These are phyloP conservation scores for Eupithecia dodoneata DNA, from an alignment of 2,888 invertebrate species.

Conservation along the genomic window DNA sequence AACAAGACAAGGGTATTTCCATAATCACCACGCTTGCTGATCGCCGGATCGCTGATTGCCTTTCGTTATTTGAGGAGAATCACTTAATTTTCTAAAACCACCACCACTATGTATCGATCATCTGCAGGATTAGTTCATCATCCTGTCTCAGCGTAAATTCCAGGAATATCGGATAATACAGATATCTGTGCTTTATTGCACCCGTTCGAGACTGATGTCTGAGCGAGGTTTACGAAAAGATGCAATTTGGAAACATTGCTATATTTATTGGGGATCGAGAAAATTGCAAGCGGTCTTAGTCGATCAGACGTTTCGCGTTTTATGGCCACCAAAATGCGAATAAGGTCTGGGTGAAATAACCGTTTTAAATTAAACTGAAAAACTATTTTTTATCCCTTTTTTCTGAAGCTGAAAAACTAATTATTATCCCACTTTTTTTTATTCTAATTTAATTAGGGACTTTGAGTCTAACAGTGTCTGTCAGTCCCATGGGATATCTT, in stretches of 20 bases:
- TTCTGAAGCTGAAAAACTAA: background rate
- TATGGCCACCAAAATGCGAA: conserved; percentile 13
- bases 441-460: no score
- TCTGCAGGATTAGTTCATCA: conserved; percentile 7
- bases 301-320: conserved; percentile 27
- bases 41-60: background rate
- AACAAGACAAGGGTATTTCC: background rate
- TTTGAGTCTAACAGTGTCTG: no score
- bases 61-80: background rate
- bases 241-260: conserved; percentile 51
- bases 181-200: conserved; percentile 37
- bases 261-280: conserved; percentile 48
- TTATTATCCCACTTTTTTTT: no score
- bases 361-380: background rate
- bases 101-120: background rate
- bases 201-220: conserved; percentile 36
- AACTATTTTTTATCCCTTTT: background rate
- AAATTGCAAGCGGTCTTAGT: conserved; percentile 45
- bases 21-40: background rate
- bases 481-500: no score
- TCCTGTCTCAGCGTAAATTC: background rate
- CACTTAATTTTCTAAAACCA: background rate
- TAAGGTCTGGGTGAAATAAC: background rate
- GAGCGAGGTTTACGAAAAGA: conserved; percentile 43
- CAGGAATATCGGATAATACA: background rate